A percentile compares a stretch with the other conserved stretches of the same genome.
These are phyloP conservation scores for Bellardia pandia DNA, from an alignment of 2,888 invertebrate species.

Conservation along the genomic window DNA sequence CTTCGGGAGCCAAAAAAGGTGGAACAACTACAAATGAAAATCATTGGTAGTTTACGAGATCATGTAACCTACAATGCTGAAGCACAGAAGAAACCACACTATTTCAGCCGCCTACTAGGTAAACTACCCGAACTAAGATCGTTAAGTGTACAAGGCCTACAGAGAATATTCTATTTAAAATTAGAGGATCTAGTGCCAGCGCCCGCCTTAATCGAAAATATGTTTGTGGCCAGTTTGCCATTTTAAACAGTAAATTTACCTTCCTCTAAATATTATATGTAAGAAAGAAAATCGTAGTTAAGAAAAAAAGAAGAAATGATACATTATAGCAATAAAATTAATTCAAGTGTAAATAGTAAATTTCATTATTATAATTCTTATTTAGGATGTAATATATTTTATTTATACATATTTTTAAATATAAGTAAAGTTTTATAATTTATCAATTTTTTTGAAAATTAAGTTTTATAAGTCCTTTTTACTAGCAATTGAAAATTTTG, in stretches of 20 bases:
- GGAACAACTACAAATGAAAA: slow-evolving; percentile 98
- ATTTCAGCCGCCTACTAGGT: slow-evolving; percentile 95
- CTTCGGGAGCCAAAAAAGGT: slow-evolving; percentile 95
- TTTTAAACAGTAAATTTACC: slow-evolving; percentile 86
- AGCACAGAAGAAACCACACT: slow-evolving; percentile 95
- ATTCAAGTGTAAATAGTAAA: slow-evolving; percentile 50
- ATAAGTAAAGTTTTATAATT: slow-evolving; percentile 47
- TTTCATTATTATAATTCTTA: slow-evolving; percentile 6
- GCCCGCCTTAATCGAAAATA: slow-evolving; percentile 96
- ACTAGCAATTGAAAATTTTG: not conserved
- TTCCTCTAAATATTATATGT: not conserved
- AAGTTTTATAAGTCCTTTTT: not conserved
- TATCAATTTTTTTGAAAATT: slow-evolving; percentile 5
- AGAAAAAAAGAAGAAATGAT: not conserved
- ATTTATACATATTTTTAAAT: slow-evolving; percentile 21
- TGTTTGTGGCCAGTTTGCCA: slow-evolving; percentile 97
- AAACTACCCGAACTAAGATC: slow-evolving; percentile 96
- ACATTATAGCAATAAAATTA: slow-evolving; percentile 8
- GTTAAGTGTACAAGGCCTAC: slow-evolving; percentile 96
- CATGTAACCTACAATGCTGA: slow-evolving; percentile 97
- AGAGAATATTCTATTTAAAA: slow-evolving; percentile 97
- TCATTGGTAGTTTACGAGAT: slow-evolving; percentile 96
- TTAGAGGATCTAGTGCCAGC: slow-evolving; percentile 96
- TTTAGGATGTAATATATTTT: slow-evolving; percentile 15
- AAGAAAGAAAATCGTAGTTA: not conserved